These are phyloP conservation scores for Colius striatus DNA, from an alignment of 2,113 vertebrate genomes.

Conservation along the genomic window DNA sequence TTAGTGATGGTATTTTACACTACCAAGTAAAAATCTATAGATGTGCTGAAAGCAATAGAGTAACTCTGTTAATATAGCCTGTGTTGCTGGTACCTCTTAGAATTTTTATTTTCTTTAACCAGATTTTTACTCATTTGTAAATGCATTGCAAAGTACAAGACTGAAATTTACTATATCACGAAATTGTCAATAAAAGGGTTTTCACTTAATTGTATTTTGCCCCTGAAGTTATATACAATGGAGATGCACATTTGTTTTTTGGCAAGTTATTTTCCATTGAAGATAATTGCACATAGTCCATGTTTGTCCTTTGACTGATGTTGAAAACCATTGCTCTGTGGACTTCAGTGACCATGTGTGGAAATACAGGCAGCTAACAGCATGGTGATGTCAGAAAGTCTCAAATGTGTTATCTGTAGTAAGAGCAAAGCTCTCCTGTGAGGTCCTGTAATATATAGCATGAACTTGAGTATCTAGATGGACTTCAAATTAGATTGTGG, in stretches of 20 bases:
- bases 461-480: background rate
- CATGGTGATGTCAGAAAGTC: background rate
- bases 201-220: background rate
- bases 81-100: background rate
- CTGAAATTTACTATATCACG: background rate
- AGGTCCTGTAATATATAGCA: background rate
- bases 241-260: background rate
- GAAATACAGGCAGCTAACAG: background rate
- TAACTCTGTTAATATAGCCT: background rate
- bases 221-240: background rate
- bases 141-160: background rate
- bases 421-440: background rate
- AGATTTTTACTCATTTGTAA: background rate
- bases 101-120: constrained; percentile 16
- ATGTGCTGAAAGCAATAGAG: background rate
- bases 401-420: background rate
- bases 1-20: background rate
- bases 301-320: background rate
- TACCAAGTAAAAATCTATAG: background rate
- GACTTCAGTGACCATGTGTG: background rate
- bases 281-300: background rate
- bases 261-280: background rate
- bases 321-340: background rate
- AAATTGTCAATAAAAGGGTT: constrained; percentile 28
- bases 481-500: constrained; percentile 52